phyloP scores from a whole-genome alignment of 2,888 invertebrate genomes.

The Heliothis peltigera region DNA sequence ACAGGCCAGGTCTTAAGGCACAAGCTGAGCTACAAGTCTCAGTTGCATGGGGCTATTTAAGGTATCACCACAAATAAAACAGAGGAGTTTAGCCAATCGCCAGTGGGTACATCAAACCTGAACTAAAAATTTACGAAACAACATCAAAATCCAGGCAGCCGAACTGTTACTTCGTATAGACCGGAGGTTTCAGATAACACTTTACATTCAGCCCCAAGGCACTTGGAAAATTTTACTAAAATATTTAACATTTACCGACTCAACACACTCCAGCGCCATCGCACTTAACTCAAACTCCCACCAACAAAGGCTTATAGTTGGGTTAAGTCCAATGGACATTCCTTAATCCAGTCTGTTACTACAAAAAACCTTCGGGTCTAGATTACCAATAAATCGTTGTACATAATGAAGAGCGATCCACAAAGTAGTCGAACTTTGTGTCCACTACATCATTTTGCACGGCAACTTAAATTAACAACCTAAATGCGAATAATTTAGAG shows the following conservation, averaged over 20 bases:
- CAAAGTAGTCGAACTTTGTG: not conserved
- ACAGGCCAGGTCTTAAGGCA: not conserved
- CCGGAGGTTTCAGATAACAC: conserved; percentile 26
- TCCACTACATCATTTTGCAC: not conserved
- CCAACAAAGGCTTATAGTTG: conserved; percentile 1
- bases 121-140: conserved; percentile 19
- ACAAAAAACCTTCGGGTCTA: conserved; percentile 18
- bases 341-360: conserved; percentile 26
- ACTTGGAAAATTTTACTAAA: conserved; percentile 49
- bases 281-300: conserved; percentile 3
- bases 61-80: conserved; percentile 5
- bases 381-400: conserved; percentile 6
- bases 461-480: not conserved
- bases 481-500: not conserved
- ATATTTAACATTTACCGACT: conserved; percentile 39
- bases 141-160: conserved; percentile 21
- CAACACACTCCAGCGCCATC: conserved; percentile 3
- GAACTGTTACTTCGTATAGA: conserved; percentile 45
- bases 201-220: conserved; percentile 42
- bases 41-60: not conserved
- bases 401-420: not conserved
- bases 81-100: conserved; percentile 15
- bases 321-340: conserved; percentile 8
- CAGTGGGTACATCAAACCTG: conserved; percentile 49
- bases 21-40: not conserved